Evolutionary conservation across 2,888 invertebrate genomes (phyloP).

Genomic region (Protodeltote pygarga): DNA sequence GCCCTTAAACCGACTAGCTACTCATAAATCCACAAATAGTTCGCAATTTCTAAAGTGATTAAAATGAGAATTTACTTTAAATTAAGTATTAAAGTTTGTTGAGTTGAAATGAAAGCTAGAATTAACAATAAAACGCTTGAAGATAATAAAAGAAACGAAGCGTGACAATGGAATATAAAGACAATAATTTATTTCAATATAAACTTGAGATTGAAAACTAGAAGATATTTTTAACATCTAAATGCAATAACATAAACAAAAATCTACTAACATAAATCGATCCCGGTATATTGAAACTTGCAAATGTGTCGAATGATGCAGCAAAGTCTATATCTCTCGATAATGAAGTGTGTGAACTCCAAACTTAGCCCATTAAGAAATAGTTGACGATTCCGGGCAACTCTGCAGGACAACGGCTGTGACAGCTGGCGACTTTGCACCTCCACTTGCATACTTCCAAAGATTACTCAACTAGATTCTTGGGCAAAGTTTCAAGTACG

Average conservation of each 20-base stretch:
- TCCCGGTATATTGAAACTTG: constrained; percentile 13
- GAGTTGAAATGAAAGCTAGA: no score
- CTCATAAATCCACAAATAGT: constrained; percentile 17
- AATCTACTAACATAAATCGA: background rate
- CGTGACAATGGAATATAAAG: no score
- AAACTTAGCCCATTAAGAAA: constrained; percentile 61
- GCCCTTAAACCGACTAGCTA: constrained; percentile 31
- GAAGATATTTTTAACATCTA: background rate
- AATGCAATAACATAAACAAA: background rate
- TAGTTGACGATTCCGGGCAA: constrained; percentile 51
- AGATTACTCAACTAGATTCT: constrained; percentile 26
- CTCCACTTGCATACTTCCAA: constrained; percentile 38
- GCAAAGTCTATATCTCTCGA: constrained; percentile 44
- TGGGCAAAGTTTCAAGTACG: constrained; percentile 34
- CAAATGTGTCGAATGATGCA: constrained; percentile 28
- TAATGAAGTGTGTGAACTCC: constrained; percentile 55
- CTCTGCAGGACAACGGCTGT: constrained; percentile 37
- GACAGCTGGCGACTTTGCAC: constrained; percentile 27
- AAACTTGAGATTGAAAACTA: background rate
- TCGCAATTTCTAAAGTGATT: constrained; percentile 5
- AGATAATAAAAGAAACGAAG: no score
- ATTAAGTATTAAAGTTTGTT: no score
- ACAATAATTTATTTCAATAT: no score
- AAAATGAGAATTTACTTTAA: no score
- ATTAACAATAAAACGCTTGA: no score